These are phyloP conservation scores for Oreamnos americanus DNA, from an alignment of 2,113 vertebrate species.

Conservation along the genomic window DNA sequence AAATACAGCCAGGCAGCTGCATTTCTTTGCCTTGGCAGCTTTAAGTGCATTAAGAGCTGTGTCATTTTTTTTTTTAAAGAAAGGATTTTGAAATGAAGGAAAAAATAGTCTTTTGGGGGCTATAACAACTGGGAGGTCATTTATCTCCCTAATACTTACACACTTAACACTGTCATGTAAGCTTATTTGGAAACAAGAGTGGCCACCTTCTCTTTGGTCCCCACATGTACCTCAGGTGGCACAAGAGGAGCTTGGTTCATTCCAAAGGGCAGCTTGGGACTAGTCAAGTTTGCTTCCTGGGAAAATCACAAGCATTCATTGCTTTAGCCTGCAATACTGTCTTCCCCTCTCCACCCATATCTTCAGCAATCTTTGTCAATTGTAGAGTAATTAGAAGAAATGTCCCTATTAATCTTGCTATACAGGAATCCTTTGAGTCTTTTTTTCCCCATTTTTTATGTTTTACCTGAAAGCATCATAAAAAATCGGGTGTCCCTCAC, in stretches of 20 bases:
- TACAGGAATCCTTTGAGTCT: neutral
- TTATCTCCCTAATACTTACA: neutral
- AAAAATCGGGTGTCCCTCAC: neutral
- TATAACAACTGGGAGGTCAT: neutral
- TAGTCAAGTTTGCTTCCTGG: neutral
- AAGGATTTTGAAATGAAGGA: neutral
- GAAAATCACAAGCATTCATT: neutral
- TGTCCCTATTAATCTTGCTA: neutral
- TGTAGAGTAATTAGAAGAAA: neutral
- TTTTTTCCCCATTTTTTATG: neutral
- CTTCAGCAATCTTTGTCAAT: neutral
- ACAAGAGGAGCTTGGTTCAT: neutral
- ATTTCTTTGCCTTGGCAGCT: neutral
- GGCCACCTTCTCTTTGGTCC: neutral
- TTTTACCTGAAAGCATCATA: neutral
- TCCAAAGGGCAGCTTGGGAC: neutral
- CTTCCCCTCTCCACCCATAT: fast-evolving
- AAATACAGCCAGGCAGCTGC: neutral
- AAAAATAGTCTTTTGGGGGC: neutral
- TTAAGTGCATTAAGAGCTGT: neutral
- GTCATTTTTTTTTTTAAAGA: neutral
- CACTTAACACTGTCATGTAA: neutral
- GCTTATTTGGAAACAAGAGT: neutral
- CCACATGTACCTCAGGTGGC: neutral
- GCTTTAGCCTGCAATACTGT: neutral